Evolutionary conservation across 37 sponge, comb jelly and placozoan species (phyloP).

Genomic region (Cladorhizidae sp.): DNA sequence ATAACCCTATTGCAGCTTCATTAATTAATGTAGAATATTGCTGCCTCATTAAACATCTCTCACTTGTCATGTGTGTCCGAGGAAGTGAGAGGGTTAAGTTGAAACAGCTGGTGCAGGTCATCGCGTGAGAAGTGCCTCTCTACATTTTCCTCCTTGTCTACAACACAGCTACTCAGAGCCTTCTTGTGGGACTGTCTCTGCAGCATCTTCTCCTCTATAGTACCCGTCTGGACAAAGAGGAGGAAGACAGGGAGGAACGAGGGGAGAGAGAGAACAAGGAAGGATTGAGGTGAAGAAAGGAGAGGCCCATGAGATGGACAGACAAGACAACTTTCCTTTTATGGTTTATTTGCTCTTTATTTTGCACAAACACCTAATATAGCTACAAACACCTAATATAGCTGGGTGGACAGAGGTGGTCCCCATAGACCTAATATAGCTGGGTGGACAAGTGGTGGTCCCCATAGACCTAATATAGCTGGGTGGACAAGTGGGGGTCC

Average conservation of each 20-base stretch:
- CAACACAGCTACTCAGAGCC: constrained; percentile 97
- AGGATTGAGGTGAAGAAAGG: not conserved
- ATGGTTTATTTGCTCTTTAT: no score
- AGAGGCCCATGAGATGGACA: no score
- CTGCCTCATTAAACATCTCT: not conserved
- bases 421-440: no score
- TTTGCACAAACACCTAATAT: no score
- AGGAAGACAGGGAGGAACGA: not conserved
- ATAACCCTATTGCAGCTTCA: no score
- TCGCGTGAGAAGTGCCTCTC: constrained; percentile 92
- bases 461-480: no score
- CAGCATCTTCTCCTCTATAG: constrained; percentile 96
- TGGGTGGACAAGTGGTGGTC: no score
- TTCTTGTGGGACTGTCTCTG: constrained; percentile 98
- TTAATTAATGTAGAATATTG: no score
- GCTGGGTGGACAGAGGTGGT: no score
- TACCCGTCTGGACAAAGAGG: constrained; percentile 72
- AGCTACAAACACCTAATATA: no score
- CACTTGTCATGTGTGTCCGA: constrained; percentile 97
- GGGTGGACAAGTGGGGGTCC: no score
- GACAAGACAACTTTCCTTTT: not conserved
- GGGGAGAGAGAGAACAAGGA: not conserved
- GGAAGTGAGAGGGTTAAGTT: constrained; percentile 73
- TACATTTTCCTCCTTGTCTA: constrained; percentile 94
- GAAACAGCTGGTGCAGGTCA: constrained; percentile 84